Base-by-base conservation (phyloP, 2,888 invertebrate species). In the Kuschelorhynchus macadamiae region DNA sequence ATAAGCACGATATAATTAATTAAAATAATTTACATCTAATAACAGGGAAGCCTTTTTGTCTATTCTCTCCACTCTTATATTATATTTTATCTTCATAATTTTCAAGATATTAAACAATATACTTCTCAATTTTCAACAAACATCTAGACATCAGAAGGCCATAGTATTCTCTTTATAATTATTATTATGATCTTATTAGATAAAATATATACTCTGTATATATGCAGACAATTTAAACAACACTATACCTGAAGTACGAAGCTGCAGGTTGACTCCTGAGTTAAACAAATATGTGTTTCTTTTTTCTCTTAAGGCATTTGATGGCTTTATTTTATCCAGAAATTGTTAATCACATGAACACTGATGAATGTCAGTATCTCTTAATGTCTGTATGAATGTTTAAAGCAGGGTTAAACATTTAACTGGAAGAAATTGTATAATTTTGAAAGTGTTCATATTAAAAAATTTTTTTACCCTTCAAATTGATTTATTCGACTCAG, bases 211-310 rank as follows among this genome's bases (percentile, higher is more conserved):
- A 33, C 47, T 59, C 55, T 60, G 59, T 52, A 62, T 62, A 66
- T 42, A 21, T 21, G 49, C 52, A 56, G 67, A 67, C 61, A 62
- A 33, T 60, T 57, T 68, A 32, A 67, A 61, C 68, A 68, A 63
- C 63, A 14, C 60, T 66, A 73, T 74, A 74, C 74, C 73, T 75
- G 76, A 70, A 70, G 67, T 69, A 72, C 65, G 70, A 72, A 69
- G 73, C 71, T 42, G 67, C 59, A 18, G 79, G 80, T 80, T 80
- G 80, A 80, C 80, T 80, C 80, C 80, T 75, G 78, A 77, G 77
- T 41, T 76, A 78, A 80, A 77, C 55, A 72, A 76, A 78, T 78
- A 78, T 80, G 79, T 80, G 78, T 77, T 63, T 79, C 74, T 60
- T 76, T 69, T 52, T 53, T 69, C n/a, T 41, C 9, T 56, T 77